Conservation (phyloP, 2,888 invertebrate species). For the Apantesis nais region DNA sequence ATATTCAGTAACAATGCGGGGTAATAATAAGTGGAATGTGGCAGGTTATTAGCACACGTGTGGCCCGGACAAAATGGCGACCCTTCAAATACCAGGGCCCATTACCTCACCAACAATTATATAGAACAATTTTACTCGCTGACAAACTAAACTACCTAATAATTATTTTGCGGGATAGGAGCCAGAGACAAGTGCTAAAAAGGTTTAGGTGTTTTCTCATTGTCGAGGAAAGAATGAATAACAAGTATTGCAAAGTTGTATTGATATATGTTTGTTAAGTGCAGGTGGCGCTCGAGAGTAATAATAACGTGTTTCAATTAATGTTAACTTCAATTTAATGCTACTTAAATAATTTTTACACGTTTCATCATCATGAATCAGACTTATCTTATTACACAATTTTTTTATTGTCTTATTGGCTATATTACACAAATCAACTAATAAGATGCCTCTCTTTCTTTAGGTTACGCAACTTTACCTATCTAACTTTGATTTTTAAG, state of each 20-base stretch:
- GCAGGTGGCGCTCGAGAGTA: neutral
- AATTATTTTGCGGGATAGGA: neutral
- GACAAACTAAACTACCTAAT: neutral
- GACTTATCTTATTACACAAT: too few relatives aligned
- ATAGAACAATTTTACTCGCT: constrained; percentile 51
- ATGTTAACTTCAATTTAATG: neutral
- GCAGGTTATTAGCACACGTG: constrained; percentile 62
- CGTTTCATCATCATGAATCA: too few relatives aligned
- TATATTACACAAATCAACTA: too few relatives aligned
- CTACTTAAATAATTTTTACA: too few relatives aligned
- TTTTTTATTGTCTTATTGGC: too few relatives aligned
- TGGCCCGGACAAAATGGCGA: constrained; percentile 45
- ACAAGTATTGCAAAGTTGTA: neutral
- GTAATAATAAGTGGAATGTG: constrained; percentile 63
- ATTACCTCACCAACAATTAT: constrained; percentile 58
- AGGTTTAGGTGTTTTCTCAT: neutral
- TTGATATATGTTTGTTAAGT: neutral
- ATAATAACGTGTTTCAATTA: neutral
- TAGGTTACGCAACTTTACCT: too few relatives aligned
- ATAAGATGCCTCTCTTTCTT: too few relatives aligned
- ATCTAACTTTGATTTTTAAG: too few relatives aligned
- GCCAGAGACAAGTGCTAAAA: neutral
- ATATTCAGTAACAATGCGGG: constrained; percentile 33
- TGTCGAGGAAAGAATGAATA: neutral
- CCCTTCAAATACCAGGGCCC: constrained; percentile 56